Conservation (phyloP, 2,797 vertebrate genomes). For the Serranus cabrilla region DNA sequence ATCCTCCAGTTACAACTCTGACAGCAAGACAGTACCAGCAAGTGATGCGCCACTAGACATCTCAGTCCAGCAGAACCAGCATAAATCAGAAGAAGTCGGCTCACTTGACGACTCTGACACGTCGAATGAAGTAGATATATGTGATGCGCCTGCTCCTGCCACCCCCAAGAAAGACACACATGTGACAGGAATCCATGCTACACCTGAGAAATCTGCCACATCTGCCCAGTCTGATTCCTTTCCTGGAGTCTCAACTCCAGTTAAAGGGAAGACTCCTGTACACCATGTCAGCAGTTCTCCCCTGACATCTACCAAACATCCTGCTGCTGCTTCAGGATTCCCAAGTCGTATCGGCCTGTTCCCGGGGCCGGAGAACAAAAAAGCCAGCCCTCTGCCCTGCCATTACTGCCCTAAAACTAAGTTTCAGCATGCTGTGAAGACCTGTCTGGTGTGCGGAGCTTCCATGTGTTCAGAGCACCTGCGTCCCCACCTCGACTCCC, state of each 20-base stretch:
- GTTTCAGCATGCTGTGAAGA: slow-evolving; percentile 82
- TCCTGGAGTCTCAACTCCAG: slow-evolving; percentile 25
- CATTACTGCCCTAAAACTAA: slow-evolving; percentile 82
- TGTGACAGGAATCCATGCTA: slow-evolving; percentile 3
- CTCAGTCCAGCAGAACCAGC: slow-evolving; percentile 30
- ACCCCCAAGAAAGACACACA: slow-evolving; percentile 33
- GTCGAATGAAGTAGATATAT: slow-evolving; percentile 73
- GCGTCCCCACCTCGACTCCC: slow-evolving; percentile 83
- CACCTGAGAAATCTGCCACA: slow-evolving; percentile 35
- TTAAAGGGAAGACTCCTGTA: slow-evolving; percentile 9
- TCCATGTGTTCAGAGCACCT: slow-evolving; percentile 88
- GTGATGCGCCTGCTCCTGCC: slow-evolving; percentile 50
- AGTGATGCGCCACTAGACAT: slow-evolving; percentile 5
- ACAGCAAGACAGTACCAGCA: slow-evolving; percentile 2
- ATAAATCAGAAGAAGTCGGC: background rate
- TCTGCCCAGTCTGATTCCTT: slow-evolving; percentile 26
- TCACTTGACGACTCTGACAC: slow-evolving; percentile 57
- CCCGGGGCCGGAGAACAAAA: slow-evolving; percentile 3
- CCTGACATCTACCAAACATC: slow-evolving; percentile 3
- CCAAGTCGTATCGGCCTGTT: background rate
- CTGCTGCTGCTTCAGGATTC: slow-evolving; percentile 26
- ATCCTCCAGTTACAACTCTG: slow-evolving; percentile 34
- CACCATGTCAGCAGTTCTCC: slow-evolving; percentile 20
- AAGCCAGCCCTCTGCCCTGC: slow-evolving; percentile 68
- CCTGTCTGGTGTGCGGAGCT: slow-evolving; percentile 87